These are phyloP conservation scores for Brachyptera risi DNA, from an alignment of 2,888 invertebrate species.

Conservation along the genomic window DNA sequence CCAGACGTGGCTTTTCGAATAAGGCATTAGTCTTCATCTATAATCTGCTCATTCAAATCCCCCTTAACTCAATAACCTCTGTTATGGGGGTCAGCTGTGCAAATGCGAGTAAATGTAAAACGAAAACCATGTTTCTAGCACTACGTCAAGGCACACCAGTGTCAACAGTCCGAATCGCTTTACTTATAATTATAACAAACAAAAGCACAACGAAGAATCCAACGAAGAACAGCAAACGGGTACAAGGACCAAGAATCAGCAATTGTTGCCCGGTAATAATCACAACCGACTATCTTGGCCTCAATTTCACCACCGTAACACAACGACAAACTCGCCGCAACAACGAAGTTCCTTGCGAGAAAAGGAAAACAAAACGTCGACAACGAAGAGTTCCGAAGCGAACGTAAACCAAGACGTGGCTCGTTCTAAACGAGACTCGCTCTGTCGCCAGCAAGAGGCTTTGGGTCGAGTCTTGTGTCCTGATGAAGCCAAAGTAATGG, in stretches of 20 bases:
- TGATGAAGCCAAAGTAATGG: conserved; percentile 76
- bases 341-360: conserved; percentile 22
- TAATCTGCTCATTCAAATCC: no score
- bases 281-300: conserved; percentile 57
- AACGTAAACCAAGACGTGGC: not conserved
- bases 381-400: conserved; percentile 31
- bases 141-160: conserved; percentile 22
- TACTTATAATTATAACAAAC: conserved; percentile 41
- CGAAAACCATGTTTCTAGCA: conserved; percentile 18
- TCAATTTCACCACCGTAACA: conserved; percentile 42
- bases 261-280: conserved; percentile 43
- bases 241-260: conserved; percentile 7
- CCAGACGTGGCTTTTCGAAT: no score
- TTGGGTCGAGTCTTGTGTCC: conserved; percentile 60
- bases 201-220: conserved; percentile 50
- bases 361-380: conserved; percentile 24
- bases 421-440: conserved; percentile 23
- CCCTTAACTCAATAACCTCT: no score
- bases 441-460: conserved; percentile 37
- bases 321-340: conserved; percentile 12
- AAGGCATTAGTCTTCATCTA: no score
- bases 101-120: no score
- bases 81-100: no score
- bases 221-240: conserved; percentile 35
- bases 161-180: conserved; percentile 19